Base-by-base conservation (phyloP, 2,888 invertebrate species). In the Meteorus colon region DNA sequence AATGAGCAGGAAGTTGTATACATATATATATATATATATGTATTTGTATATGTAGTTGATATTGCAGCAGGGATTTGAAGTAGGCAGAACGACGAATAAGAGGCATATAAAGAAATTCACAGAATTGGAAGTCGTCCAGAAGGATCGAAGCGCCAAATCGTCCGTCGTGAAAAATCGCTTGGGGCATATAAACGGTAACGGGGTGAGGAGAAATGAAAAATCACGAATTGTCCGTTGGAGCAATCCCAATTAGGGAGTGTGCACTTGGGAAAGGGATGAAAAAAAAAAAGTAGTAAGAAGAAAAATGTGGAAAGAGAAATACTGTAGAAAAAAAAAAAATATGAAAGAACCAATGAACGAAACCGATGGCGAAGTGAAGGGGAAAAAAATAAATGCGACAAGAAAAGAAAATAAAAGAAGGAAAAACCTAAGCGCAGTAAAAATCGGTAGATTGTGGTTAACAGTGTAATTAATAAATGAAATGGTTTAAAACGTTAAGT, bases 71-170 rank as follows among this genome's bases (percentile, higher is more conserved):
- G 63, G 70, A 55, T 62, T 45, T 55, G 14, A 37, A 70, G 27
- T 48, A 66, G n/a, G 45, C 66, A 8, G 34, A 41, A 16, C 5
- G 24, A 45, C 24, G 34, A 45, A 66, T 41, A 45, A 41, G 60
- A 59, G 74, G 48, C 68, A 68, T 65, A 59, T 29, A 55, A 70
- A 70, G 75, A 79, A 79, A 77, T 80, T 75, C 66, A 63, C 76
- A 76, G 73, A 78, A 79, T 81, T 81, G 80, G 81, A 79, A 79
- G 65, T 34, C 63, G 74, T 79, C 80, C 80, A 81, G 69, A 51
- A 75, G 70, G 76, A 80, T 77, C 74, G 78, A 77, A 75, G 70
- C 68, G 75, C 72, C 73, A 77, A 74, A 77, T 77, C 69, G 79
- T 51, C 48, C 65, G 75, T 79, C 73, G 71, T 59, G 27, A 55